phyloP scores from a whole-genome alignment of 1,140 invertebrate species.

The Nymphalis io region DNA sequence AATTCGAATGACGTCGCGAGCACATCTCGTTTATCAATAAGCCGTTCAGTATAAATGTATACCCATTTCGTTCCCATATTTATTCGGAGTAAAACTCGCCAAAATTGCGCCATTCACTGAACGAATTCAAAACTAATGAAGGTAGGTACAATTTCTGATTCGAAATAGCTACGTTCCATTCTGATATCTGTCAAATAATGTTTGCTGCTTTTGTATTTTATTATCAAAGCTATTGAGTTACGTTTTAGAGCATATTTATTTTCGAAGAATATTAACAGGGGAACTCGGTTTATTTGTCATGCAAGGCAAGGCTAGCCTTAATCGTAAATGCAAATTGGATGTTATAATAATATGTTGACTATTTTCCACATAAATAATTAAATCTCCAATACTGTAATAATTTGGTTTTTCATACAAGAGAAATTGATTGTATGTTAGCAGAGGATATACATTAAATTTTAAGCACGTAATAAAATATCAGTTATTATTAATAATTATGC shows the following conservation, averaged over 20 bases:
- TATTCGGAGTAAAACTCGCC: slow-evolving; percentile 14
- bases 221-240: slow-evolving; percentile 20
- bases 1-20: too few species aligned
- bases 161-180: slow-evolving; percentile 20
- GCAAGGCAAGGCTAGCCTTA: slow-evolving; percentile 39
- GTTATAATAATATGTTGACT: slow-evolving; percentile 37
- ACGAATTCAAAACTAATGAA: slow-evolving; percentile 20
- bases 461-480: too few species aligned
- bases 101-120: slow-evolving; percentile 23
- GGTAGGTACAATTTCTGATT: slow-evolving; percentile 18
- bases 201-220: slow-evolving; percentile 20
- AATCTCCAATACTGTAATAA: background rate
- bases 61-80: background rate
- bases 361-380: background rate
- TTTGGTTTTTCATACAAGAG: background rate
- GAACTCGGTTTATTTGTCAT: slow-evolving; percentile 40
- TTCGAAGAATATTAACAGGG: slow-evolving; percentile 8
- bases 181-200: slow-evolving; percentile 6
- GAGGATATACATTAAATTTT: too few species aligned
- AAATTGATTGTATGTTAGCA: too few species aligned
- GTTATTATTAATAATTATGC: too few species aligned
- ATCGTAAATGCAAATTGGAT: slow-evolving; percentile 49
- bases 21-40: too few species aligned
- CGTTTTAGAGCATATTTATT: background rate
- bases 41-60: slow-evolving; percentile 5